phyloP scores from a whole-genome alignment of 2,113 vertebrate species.

The Oceanites oceanicus region DNA sequence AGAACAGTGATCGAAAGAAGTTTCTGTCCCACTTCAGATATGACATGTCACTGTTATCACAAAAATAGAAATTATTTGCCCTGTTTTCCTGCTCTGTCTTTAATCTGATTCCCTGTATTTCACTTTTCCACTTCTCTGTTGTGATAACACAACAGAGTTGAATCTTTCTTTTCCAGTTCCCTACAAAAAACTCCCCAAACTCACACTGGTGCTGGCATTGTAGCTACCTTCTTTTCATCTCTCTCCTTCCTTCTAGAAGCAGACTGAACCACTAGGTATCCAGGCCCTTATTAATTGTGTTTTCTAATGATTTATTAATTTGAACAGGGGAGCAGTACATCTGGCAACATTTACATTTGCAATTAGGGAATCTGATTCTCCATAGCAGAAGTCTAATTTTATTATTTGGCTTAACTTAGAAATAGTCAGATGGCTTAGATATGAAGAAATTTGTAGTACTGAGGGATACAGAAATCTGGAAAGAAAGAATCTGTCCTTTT shows the following conservation, averaged over 20 bases:
- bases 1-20: background rate
- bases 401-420: conserved; percentile 46
- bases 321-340: conserved; percentile 65
- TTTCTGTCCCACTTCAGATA: background rate
- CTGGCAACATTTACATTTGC: conserved; percentile 71
- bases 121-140: background rate
- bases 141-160: background rate
- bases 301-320: conserved; percentile 75
- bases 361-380: conserved; percentile 56
- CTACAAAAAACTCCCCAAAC: background rate
- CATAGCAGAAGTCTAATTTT: conserved; percentile 47
- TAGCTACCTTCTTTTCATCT: background rate
- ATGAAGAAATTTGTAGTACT: conserved; percentile 18
- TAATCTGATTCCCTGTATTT: background rate
- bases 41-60: background rate
- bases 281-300: conserved; percentile 61
- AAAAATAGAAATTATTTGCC: background rate
- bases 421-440: conserved; percentile 25
- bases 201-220: background rate
- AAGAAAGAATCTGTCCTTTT: background rate
- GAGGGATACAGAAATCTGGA: background rate
- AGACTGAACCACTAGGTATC: background rate
- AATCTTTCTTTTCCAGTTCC: background rate
- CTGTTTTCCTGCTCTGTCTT: background rate
- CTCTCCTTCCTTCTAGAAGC: conserved; percentile 9